Evolutionary conservation across 2,113 vertebrate species (phyloP).

Genomic region (Centropristis striata): DNA sequence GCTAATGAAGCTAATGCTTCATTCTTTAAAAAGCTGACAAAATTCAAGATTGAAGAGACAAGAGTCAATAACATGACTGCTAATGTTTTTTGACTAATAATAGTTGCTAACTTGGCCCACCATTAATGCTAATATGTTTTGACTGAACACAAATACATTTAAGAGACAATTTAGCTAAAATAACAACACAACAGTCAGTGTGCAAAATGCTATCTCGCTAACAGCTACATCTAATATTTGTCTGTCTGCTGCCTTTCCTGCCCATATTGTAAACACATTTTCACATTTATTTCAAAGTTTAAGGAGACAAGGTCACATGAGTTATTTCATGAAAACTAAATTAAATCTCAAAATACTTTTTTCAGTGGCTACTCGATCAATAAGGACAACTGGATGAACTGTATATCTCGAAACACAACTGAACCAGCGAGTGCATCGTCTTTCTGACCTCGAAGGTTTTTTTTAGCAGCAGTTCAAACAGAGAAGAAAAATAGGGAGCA

Average conservation of each 20-base stretch:
- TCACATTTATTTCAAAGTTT: too few species aligned
- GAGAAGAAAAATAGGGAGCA: not conserved
- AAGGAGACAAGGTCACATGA: not conserved
- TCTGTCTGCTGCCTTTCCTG: too few species aligned
- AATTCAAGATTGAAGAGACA: too few species aligned
- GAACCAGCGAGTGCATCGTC: not conserved
- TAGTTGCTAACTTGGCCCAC: too few species aligned
- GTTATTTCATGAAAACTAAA: not conserved
- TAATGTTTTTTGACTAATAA: too few species aligned
- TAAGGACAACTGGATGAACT: not conserved
- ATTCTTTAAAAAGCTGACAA: too few species aligned
- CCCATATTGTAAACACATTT: not conserved
- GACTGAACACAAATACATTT: not conserved
- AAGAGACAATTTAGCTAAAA: not conserved
- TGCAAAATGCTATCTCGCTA: too few species aligned
- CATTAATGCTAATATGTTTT: not conserved
- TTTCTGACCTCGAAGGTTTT: not conserved
- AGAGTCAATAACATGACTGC: too few species aligned
- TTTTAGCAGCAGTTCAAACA: not conserved
- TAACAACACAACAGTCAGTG: not conserved
- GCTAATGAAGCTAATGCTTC: too few species aligned
- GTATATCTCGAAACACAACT: not conserved
- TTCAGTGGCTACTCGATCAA: not conserved
- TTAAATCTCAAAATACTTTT: slow-evolving; percentile 1
- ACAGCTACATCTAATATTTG: too few species aligned